A percentile compares a stretch with the other conserved stretches of the same genome.
Conservation (phyloP, 2,888 invertebrate genomes). For the Apamea anceps region DNA sequence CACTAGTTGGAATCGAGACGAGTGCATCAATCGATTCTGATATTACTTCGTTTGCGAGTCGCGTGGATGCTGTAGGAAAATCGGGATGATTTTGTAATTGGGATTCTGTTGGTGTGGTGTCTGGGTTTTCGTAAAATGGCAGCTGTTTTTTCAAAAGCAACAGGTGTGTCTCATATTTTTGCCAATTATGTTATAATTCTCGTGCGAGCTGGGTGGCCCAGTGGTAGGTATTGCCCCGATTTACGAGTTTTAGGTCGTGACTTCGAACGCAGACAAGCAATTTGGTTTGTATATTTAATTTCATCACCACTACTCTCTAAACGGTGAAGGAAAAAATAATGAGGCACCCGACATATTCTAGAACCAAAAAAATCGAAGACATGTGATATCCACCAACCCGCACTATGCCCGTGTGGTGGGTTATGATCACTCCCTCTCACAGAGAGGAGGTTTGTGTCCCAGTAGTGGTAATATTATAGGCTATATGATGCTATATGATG, state of each 20-base stretch:
- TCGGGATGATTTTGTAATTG: conserved; percentile 27
- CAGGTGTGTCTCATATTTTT: background rate
- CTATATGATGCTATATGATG: background rate
- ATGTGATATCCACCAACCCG: background rate
- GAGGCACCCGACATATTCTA: background rate
- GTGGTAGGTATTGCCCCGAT: too few relatives aligned
- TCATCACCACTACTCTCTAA: background rate
- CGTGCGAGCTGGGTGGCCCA: background rate
- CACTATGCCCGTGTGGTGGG: background rate
- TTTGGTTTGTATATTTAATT: background rate
- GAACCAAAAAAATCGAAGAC: background rate
- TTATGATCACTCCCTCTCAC: too few relatives aligned
- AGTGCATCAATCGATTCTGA: conserved; percentile 50
- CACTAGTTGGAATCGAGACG: conserved; percentile 51
- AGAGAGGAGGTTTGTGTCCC: too few relatives aligned
- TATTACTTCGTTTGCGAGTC: conserved; percentile 44
- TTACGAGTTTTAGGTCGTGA: too few relatives aligned
- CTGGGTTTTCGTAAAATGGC: background rate
- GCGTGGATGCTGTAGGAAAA: conserved; percentile 8
- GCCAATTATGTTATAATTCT: background rate
- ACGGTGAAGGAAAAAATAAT: background rate
- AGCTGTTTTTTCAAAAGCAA: background rate
- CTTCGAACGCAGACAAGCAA: too few relatives aligned
- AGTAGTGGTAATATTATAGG: background rate
- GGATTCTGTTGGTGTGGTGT: background rate